Evolutionary conservation across 2,888 invertebrate species (phyloP), one percentile per base, ranked within the genome.

Genomic region (Mesorhabditis sp.): DNA sequence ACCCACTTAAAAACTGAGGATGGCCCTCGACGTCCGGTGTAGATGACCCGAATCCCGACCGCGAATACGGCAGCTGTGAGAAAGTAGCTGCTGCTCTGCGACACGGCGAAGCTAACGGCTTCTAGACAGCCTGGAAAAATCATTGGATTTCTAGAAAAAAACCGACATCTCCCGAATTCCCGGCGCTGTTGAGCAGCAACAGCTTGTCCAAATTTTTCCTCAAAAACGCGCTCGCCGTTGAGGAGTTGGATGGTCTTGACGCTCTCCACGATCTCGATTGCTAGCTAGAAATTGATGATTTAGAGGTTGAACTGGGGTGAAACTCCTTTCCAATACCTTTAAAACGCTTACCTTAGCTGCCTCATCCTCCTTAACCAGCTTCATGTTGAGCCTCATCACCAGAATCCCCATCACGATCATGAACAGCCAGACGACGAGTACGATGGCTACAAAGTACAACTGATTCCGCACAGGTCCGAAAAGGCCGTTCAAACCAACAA

Each of bases 191-290:
- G 58, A 10, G 7, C 58, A 50, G 7, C n/a, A 4, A 65, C 65
- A 3, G 76, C 72, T 4, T 61, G 65, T 15, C 70, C 67, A 73
- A 85, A 87, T 67, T 79, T 81, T 4, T 83, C 75, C 42, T 81
- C 79, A 74, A 87, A 87, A 43, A 77, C 72, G n/a, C 76, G 70
- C 67, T 87, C 87, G 67, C 86, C 80, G 4, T 86, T 85, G 15
- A 88, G 75, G 45, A 87, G 80, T 41, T 87, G 87, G 7, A 88
- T 87, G 4, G 87, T 87, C 68, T 86, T 77, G 2, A 88, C 86
- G 68, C 87, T 87, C 74, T 87, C 87, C 44, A 88, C 83, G 15
- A 86, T 86, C 76, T 88, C 88, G 45, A 86, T 83, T 6, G 87
- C 86, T 44, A 87, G 75, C 83, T 84, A 71, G 67, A 81, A 71